Conservation (phyloP, 2,888 invertebrate species). For the Serripes groenlandicus region DNA sequence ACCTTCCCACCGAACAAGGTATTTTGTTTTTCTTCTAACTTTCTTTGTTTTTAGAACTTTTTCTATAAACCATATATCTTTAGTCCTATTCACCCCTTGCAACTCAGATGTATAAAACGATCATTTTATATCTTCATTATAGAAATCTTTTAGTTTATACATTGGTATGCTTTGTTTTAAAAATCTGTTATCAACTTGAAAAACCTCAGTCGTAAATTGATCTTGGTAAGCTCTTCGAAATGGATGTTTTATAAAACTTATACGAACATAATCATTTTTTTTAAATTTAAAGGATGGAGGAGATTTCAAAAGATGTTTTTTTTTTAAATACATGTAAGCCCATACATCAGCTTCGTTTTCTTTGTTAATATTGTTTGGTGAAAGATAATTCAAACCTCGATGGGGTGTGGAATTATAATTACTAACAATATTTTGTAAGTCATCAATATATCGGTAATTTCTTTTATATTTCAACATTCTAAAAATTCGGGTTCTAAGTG, state of each 20-base stretch:
- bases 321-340: not conserved
- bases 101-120: slow-evolving; percentile 41
- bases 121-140: slow-evolving; percentile 32
- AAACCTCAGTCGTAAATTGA: slow-evolving; percentile 49
- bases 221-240: slow-evolving; percentile 54
- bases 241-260: slow-evolving; percentile 49
- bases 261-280: slow-evolving; percentile 37
- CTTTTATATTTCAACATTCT: slow-evolving; percentile 24
- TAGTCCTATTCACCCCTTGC: slow-evolving; percentile 30
- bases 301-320: not conserved
- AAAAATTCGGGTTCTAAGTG: slow-evolving; percentile 12
- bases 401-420: slow-evolving; percentile 24
- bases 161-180: slow-evolving; percentile 49
- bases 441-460: slow-evolving; percentile 35
- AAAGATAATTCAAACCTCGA: slow-evolving; percentile 9
- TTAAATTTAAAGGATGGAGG: slow-evolving; percentile 24
- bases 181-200: slow-evolving; percentile 42
- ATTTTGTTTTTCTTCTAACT: slow-evolving; percentile 41
- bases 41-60: slow-evolving; percentile 47
- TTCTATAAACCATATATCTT: slow-evolving; percentile 57
- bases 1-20: slow-evolving; percentile 44
- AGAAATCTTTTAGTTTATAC: slow-evolving; percentile 47
- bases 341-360: slow-evolving; percentile 41
- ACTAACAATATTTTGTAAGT: slow-evolving; percentile 23
- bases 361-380: slow-evolving; percentile 12